phyloP scores from a whole-genome alignment of 2,113 vertebrate species.

The Hypanus sabinus region DNA sequence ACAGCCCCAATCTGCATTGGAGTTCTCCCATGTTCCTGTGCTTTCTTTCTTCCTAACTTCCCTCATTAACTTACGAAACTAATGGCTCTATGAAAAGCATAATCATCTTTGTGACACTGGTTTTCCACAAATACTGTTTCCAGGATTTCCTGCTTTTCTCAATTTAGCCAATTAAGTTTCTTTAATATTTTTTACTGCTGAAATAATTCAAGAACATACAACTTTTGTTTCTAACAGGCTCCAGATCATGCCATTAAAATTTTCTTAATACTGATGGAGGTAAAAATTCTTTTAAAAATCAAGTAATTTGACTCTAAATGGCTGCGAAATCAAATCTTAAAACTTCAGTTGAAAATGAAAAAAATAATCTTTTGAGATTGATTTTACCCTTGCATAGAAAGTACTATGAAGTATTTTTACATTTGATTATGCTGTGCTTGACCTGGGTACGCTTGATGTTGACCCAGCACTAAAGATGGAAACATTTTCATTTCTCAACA shows the following conservation, averaged over 20 bases:
- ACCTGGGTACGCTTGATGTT: constrained; percentile 17
- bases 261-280: not conserved
- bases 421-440: not conserved
- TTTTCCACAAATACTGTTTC: no score
- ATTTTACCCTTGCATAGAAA: not conserved
- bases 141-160: no score
- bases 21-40: no score
- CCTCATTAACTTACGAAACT: no score
- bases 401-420: not conserved
- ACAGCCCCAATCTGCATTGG: no score
- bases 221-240: not conserved
- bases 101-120: no score
- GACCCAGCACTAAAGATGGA: not conserved
- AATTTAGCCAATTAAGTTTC: not conserved
- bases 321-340: not conserved
- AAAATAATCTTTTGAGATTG: not conserved
- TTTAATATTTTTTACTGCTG: not conserved
- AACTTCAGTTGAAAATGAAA: not conserved
- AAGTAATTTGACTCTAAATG: not conserved
- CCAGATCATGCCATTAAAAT: not conserved
- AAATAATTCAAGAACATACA: not conserved
- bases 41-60: no score
- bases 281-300: not conserved
- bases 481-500: not conserved
- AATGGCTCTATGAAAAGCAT: no score